Conservation (phyloP, 2,888 invertebrate species). For the Eretmocerus hayati region DNA sequence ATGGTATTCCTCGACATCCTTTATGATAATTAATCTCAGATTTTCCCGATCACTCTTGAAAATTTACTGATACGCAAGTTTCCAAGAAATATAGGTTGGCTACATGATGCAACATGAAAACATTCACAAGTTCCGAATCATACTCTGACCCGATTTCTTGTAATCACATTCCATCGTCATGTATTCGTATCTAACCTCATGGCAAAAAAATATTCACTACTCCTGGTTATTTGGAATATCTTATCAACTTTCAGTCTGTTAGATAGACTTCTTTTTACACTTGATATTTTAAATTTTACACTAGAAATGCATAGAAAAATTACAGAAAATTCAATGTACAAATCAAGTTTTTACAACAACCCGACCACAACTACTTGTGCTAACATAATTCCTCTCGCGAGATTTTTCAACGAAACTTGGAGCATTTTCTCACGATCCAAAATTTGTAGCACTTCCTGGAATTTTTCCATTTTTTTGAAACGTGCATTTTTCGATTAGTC, state of each 20-base stretch:
- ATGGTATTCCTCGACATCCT: too few species aligned
- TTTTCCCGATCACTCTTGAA: too few species aligned
- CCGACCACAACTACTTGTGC: constrained; percentile 19
- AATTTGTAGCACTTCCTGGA: too few species aligned
- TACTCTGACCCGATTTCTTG: background rate
- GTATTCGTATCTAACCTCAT: background rate
- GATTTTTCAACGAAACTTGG: too few species aligned
- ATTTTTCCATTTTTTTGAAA: too few species aligned
- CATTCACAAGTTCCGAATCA: constrained; percentile 10
- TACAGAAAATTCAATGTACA: constrained; percentile 16
- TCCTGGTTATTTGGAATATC: background rate
- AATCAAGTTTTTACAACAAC: constrained; percentile 14
- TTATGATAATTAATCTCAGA: too few species aligned
- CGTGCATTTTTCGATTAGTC: constrained; percentile 9
- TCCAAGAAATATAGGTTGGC: too few species aligned
- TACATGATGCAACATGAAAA: too few species aligned
- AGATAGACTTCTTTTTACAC: constrained; percentile 3
- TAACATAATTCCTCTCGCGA: constrained; percentile 11
- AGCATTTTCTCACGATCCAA: too few species aligned
- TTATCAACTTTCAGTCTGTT: constrained; percentile 3
- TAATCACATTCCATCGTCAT: constrained; percentile 2
- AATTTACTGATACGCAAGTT: too few species aligned
- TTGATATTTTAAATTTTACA: constrained; percentile 8
- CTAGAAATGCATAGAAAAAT: constrained; percentile 16
- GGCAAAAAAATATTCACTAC: constrained; percentile 8